Evolutionary conservation across 1,140 invertebrate species (phyloP).

Genomic region (Steinernema khuongi): DNA sequence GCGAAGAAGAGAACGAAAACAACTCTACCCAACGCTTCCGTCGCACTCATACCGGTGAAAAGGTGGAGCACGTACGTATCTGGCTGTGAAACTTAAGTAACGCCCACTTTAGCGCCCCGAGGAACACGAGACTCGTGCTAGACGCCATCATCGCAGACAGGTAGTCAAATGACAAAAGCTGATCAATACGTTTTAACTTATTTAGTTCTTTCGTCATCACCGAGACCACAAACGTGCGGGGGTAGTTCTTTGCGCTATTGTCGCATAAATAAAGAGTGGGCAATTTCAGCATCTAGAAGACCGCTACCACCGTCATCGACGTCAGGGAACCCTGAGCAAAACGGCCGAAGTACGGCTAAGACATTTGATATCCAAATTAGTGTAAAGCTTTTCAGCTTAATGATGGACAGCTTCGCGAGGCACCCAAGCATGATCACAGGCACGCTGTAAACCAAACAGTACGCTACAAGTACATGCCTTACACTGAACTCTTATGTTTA

Average conservation of each 20-base stretch:
- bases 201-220: background rate
- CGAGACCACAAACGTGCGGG: background rate
- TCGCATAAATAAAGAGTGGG: background rate
- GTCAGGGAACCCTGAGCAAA: background rate
- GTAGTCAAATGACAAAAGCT: background rate
- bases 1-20: background rate
- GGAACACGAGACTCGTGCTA: background rate
- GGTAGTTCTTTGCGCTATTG: background rate
- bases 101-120: background rate
- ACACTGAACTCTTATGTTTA: background rate
- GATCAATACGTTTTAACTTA: background rate
- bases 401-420: background rate
- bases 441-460: too few species aligned
- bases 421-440: background rate
- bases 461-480: background rate
- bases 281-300: background rate
- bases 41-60: background rate
- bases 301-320: background rate
- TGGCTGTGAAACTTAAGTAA: background rate
- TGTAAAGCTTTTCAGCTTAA: background rate
- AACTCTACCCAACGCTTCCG: background rate
- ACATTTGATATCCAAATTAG: background rate
- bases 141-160: background rate
- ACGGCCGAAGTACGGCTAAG: background rate
- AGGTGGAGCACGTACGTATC: background rate